Percentiles rank a stretch among this genome's conserved stretches.
Conservation (phyloP, 2,797 vertebrate species). For the Onychomys leucogaster region DNA sequence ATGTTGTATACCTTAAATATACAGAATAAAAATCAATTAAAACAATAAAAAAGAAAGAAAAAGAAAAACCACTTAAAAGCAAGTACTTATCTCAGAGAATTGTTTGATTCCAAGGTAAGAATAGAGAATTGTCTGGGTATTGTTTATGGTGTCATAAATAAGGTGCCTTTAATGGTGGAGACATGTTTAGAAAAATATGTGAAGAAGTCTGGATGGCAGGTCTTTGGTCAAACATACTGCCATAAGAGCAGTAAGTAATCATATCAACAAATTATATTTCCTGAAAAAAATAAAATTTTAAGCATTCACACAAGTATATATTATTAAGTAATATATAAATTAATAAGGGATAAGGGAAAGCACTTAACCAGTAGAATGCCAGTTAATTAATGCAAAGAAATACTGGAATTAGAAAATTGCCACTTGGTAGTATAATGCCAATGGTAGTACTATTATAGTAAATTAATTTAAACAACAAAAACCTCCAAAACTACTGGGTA, state of each 20-base stretch:
- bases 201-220: conserved; percentile 3
- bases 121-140: neutral
- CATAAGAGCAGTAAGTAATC: neutral
- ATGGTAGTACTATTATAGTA: neutral
- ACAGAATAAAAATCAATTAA: neutral
- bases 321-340: conserved; percentile 19
- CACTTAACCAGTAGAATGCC: neutral
- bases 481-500: conserved; percentile 32
- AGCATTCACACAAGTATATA: neutral
- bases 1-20: neutral
- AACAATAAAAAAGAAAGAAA: neutral
- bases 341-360: neutral
- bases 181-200: neutral
- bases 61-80: conserved; percentile 47
- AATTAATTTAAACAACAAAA: conserved; percentile 14
- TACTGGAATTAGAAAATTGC: neutral
- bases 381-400: conserved; percentile 39
- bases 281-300: conserved; percentile 23
- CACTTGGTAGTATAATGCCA: neutral
- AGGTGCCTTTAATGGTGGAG: neutral
- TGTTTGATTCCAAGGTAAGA: neutral
- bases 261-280: neutral
- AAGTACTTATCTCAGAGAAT: neutral
- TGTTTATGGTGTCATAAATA: neutral
- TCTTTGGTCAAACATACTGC: neutral